Conservation (phyloP, 2,888 invertebrate species). For the Andricus quercusramuli region DNA sequence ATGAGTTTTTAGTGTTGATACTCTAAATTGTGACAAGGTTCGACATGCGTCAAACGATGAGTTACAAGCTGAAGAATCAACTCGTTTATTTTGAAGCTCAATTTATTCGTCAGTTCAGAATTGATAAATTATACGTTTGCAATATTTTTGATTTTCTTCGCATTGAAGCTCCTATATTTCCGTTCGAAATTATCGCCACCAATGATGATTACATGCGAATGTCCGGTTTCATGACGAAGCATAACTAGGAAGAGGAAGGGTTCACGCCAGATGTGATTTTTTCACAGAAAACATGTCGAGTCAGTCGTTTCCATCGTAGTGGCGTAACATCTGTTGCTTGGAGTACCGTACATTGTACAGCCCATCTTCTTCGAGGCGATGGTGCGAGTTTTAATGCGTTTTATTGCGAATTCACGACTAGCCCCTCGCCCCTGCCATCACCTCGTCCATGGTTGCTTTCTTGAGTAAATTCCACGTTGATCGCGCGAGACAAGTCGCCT, state of each 20-base stretch:
- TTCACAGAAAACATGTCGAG: conserved; percentile 56
- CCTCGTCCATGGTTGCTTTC: conserved; percentile 46
- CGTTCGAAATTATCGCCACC: background rate
- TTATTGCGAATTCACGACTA: conserved; percentile 68
- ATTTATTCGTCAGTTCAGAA: background rate
- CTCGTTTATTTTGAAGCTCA: background rate
- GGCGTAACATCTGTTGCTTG: conserved; percentile 56
- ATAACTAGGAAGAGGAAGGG: conserved; percentile 54
- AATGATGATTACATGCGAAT: background rate
- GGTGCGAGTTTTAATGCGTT: conserved; percentile 59
- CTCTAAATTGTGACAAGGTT: background rate
- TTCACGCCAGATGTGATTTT: conserved; percentile 47
- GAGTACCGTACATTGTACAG: conserved; percentile 54
- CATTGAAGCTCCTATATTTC: too few species aligned
- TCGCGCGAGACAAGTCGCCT: conserved; percentile 56
- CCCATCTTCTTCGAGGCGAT: conserved; percentile 1
- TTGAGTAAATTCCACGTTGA: conserved; percentile 61
- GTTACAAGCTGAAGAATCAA: background rate
- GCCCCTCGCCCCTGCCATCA: conserved; percentile 38
- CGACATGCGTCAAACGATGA: background rate
- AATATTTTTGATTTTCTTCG: too few species aligned
- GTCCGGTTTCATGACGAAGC: conserved; percentile 4
- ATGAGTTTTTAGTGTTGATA: background rate
- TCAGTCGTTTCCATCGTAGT: conserved; percentile 52
- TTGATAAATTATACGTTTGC: background rate